Base-by-base conservation (phyloP, 2,113 vertebrate genomes). In the Antechinus stuartii region DNA sequence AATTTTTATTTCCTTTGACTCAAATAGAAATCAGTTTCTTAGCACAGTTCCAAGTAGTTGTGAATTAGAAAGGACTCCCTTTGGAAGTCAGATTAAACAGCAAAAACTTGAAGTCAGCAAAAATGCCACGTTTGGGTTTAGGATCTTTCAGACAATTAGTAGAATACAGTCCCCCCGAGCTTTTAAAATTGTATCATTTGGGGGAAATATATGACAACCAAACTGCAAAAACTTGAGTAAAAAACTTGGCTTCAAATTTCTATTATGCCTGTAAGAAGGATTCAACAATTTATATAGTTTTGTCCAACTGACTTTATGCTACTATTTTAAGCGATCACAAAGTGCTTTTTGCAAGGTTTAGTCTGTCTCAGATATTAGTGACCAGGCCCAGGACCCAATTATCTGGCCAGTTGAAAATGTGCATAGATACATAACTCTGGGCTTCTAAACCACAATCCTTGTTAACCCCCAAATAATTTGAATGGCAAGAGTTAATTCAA, bases 261-360 rank as follows among this genome's bases (percentile, higher is more conserved):
- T 89, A n/a, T 96, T 27, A 68, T 93, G 35, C 89, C 92, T 46
- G 68, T 22, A 42, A 19, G 68, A 7, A 35, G 12, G 30, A 68
- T 19, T 42, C 52, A 16, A 2, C 30, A n/a, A 6, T 30, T 91
- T 30, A 54, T 54, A 35, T 9, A 90, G 68, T 23, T 89, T 92
- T 94, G 26, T 54, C 26, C 30, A 91, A 12, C 42, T n/a, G 55
- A 84, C 52, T 2, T 23, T 89, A 12, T 26, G 8, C 90, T 95
- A 47, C 53, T 91, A 84, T 90, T 92, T 90, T 90, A 54, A 96
- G 46, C 89, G 53, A 92, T 22, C 5, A 90, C 27, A 10, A 11
- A 91, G 4, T 61, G 12, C 26, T 56, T 90, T 90, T 93, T 89
- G 10, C 26, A 91, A 52, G 54, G 90, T 89, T 42, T 68, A 46